Conservation (phyloP, 2,113 vertebrate species). For the Istiophorus platypterus region DNA sequence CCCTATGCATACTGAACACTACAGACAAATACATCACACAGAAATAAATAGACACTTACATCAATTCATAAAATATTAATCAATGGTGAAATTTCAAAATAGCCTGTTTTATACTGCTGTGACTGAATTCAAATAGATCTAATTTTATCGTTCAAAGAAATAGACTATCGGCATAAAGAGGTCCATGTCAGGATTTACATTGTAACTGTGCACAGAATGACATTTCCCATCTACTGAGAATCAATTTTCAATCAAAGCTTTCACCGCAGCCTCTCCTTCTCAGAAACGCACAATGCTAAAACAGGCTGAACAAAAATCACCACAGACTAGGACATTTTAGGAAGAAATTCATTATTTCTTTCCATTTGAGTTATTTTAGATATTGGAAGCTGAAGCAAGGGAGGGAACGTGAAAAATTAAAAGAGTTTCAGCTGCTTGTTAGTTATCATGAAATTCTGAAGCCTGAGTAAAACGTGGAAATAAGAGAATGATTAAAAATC, state of each 20-base stretch:
- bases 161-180: neutral
- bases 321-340: neutral
- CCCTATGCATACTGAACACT: neutral
- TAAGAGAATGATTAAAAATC: constrained; percentile 1
- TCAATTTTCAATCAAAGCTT: constrained; percentile 34
- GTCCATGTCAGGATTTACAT: too few species aligned
- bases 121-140: neutral
- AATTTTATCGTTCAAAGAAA: neutral
- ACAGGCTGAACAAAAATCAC: neutral
- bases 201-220: too few species aligned
- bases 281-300: neutral
- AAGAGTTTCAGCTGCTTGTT: neutral
- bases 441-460: neutral
- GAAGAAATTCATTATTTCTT: neutral
- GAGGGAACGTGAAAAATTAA: neutral
- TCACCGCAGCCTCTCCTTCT: neutral
- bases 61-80: too few species aligned
- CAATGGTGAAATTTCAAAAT: neutral
- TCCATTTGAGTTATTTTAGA: neutral
- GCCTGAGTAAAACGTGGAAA: neutral
- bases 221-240: constrained; percentile 24
- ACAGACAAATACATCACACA: neutral
- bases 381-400: neutral
- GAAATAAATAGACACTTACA: neutral
- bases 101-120: neutral